Conservation (phyloP, 1,140 invertebrate genomes). For the Physella acuta region DNA sequence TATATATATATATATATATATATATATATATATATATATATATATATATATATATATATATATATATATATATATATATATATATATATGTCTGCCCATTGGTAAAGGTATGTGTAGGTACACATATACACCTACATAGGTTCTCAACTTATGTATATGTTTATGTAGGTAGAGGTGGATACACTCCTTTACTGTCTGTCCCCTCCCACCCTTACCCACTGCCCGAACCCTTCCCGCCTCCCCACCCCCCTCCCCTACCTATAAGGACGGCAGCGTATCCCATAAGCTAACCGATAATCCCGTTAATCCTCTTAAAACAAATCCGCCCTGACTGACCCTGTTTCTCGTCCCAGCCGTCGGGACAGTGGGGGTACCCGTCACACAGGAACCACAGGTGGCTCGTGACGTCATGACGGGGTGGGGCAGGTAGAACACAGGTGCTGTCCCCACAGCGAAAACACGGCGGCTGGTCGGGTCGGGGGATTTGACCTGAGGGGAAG, state of each 20-base stretch:
- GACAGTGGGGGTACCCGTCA: not conserved
- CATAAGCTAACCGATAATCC: not conserved
- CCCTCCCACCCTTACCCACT: not conserved
- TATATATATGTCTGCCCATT: no score
- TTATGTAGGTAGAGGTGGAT: not conserved
- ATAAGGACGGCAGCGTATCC: not conserved
- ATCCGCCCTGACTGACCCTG: no score
- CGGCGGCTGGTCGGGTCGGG: not conserved
- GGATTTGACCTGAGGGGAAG: not conserved
- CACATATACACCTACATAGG: no score
- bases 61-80: no score
- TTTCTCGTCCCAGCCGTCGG: not conserved
- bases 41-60: no score
- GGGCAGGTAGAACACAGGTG: not conserved
- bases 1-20: no score
- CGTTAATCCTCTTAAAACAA: no score
- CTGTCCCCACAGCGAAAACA: not conserved
- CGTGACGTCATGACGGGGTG: not conserved
- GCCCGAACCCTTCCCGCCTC: not conserved
- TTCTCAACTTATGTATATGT: no score
- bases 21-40: no score
- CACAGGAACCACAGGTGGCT: not conserved
- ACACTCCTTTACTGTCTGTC: not conserved
- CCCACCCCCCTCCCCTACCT: not conserved
- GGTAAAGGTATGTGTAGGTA: no score